phyloP scores from a whole-genome alignment of 2,113 vertebrate genomes.

The Xenopus laevis region DNA sequence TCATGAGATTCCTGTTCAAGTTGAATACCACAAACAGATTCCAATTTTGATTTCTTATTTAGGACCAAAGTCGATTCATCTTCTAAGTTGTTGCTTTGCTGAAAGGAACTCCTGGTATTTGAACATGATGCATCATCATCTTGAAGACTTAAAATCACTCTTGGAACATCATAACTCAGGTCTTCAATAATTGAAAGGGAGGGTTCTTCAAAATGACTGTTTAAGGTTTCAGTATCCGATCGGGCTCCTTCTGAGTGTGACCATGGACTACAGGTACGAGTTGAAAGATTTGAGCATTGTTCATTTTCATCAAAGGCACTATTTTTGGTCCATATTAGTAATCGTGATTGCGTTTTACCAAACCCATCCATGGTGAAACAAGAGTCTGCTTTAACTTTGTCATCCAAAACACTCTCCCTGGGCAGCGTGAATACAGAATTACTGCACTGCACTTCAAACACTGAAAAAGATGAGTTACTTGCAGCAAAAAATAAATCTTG shows the following conservation, averaged over 20 bases:
- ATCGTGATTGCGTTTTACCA: conserved; percentile 95
- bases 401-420: conserved; percentile 80
- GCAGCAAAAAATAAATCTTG: conserved; percentile 83
- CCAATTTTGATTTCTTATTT: conserved; percentile 92
- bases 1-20: conserved; percentile 84
- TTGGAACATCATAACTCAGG: conserved; percentile 81
- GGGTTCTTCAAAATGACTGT: conserved; percentile 80
- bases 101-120: conserved; percentile 73
- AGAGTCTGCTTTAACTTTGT: conserved; percentile 83
- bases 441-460: conserved; percentile 97
- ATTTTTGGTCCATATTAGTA: conserved; percentile 99
- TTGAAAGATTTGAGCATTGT: conserved; percentile 98
- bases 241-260: conserved; percentile 97
- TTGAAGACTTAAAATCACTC: conserved; percentile 82
- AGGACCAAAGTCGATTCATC: conserved; percentile 77
- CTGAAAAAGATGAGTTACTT: conserved; percentile 90
- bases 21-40: conserved; percentile 95
- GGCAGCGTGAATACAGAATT: conserved; percentile 91
- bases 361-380: conserved; percentile 86
- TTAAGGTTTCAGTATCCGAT: conserved; percentile 90
- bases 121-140: conserved; percentile 82
- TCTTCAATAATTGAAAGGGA: conserved; percentile 82
- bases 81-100: conserved; percentile 71
- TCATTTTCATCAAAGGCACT: conserved; percentile 99
- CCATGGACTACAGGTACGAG: conserved; percentile 97